phyloP scores from a whole-genome alignment of 2,113 vertebrate species.

The Ornithorhynchus anatinus region DNA sequence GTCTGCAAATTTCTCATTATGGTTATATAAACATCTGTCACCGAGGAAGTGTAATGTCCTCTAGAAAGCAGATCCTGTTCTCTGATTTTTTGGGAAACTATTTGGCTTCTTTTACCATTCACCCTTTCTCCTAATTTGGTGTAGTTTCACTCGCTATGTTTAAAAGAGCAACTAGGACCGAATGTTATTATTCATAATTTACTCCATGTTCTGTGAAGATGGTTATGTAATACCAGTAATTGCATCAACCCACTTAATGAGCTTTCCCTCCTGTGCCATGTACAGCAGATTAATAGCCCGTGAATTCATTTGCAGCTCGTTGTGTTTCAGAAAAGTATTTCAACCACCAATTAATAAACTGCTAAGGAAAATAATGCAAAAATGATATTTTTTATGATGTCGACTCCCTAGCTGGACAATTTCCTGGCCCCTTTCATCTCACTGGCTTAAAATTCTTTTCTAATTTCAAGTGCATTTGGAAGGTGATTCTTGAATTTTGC shows the following conservation, averaged over 20 bases:
- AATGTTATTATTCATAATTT: slow-evolving; percentile 64
- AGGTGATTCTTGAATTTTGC: slow-evolving; percentile 33
- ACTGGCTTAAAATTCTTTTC: slow-evolving; percentile 37
- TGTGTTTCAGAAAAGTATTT: slow-evolving; percentile 69
- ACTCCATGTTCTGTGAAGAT: slow-evolving; percentile 65
- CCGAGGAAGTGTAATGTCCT: not conserved
- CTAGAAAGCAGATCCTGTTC: not conserved
- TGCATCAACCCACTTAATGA: slow-evolving; percentile 66
- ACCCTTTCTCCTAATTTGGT: slow-evolving; percentile 15
- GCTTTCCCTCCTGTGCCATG: slow-evolving; percentile 66
- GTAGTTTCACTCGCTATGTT: slow-evolving; percentile 22
- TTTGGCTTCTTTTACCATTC: not conserved
- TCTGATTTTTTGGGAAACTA: not conserved
- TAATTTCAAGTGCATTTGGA: slow-evolving; percentile 30
- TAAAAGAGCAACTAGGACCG: slow-evolving; percentile 40
- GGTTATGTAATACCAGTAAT: slow-evolving; percentile 71
- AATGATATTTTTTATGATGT: slow-evolving; percentile 61
- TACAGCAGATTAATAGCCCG: slow-evolving; percentile 71
- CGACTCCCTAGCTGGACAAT: slow-evolving; percentile 61
- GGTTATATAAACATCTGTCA: slow-evolving; percentile 14
- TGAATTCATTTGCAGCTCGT: slow-evolving; percentile 69
- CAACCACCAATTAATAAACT: slow-evolving; percentile 66
- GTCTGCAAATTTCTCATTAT: slow-evolving; percentile 22
- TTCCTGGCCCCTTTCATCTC: slow-evolving; percentile 62
- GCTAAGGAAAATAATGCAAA: slow-evolving; percentile 61